phyloP scores from a whole-genome alignment of 2,888 invertebrate genomes.

The Apoda limacodes region DNA sequence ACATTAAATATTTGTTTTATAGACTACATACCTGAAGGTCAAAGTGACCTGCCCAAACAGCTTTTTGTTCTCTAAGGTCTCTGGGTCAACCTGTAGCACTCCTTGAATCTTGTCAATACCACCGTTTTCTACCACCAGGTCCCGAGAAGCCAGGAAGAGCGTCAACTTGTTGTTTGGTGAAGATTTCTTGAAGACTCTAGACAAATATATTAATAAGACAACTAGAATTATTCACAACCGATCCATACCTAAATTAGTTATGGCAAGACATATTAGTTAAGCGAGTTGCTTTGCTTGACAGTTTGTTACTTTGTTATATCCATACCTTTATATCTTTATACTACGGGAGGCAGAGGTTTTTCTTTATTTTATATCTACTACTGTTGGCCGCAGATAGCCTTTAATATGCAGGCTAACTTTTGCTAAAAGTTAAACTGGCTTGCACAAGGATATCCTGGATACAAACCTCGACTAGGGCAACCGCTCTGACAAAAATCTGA shows the following conservation, averaged over 20 bases:
- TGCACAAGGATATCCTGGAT: too few relatives aligned
- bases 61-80: slow-evolving; percentile 79
- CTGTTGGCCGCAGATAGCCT: too few relatives aligned
- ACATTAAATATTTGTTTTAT: too few relatives aligned
- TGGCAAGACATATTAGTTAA: too few relatives aligned
- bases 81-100: slow-evolving; percentile 92
- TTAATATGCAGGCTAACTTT: too few relatives aligned
- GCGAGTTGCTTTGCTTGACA: too few relatives aligned
- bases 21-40: slow-evolving; percentile 92
- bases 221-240: neutral
- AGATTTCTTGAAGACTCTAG: slow-evolving; percentile 87
- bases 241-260: too few relatives aligned
- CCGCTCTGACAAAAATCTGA: too few relatives aligned
- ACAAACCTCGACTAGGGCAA: too few relatives aligned
- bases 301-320: too few relatives aligned
- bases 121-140: slow-evolving; percentile 80
- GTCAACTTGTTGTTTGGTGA: slow-evolving; percentile 89
- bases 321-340: too few relatives aligned
- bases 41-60: slow-evolving; percentile 88
- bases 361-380: slow-evolving; percentile 5
- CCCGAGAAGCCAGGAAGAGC: slow-evolving; percentile 84
- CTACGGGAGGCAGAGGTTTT: slow-evolving; percentile 1
- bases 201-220: slow-evolving; percentile 8
- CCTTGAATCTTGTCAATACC: slow-evolving; percentile 87
- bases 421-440: too few relatives aligned